phyloP scores from a whole-genome alignment of 2,888 invertebrate species.

The Vandiemenella viatica region DNA sequence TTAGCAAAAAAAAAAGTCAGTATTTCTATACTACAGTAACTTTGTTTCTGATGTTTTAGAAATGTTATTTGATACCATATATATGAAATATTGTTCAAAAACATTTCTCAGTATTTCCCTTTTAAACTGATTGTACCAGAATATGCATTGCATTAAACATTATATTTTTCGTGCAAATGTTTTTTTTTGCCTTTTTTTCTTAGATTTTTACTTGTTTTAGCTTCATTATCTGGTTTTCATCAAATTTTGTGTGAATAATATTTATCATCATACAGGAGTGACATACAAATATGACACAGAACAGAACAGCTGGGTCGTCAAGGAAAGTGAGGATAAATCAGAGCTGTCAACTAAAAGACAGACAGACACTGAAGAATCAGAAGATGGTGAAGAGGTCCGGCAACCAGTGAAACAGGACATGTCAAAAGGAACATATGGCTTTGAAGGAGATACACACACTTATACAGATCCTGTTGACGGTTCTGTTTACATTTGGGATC shows the following conservation, averaged over 20 bases:
- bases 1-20: no score
- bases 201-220: not conserved
- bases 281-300: slow-evolving; percentile 42
- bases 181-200: not conserved
- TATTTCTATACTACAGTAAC: no score
- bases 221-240: not conserved
- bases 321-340: slow-evolving; percentile 14
- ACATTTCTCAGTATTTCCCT: no score
- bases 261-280: slow-evolving; percentile 20
- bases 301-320: slow-evolving; percentile 42
- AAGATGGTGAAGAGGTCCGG: slow-evolving; percentile 18
- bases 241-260: slow-evolving; percentile 6
- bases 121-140: no score
- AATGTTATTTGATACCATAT: no score
- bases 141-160: no score
- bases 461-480: slow-evolving; percentile 75
- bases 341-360: slow-evolving; percentile 18
- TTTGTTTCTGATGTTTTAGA: no score
- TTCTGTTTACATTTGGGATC: slow-evolving; percentile 82
- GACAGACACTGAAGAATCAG: slow-evolving; percentile 18
- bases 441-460: slow-evolving; percentile 61
- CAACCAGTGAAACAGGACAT: slow-evolving; percentile 23
- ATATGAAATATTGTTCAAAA: no score
- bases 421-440: slow-evolving; percentile 39
- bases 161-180: not conserved